Base-by-base conservation (phyloP, 2,888 invertebrate genomes). In the Opisthograptis luteolata region DNA sequence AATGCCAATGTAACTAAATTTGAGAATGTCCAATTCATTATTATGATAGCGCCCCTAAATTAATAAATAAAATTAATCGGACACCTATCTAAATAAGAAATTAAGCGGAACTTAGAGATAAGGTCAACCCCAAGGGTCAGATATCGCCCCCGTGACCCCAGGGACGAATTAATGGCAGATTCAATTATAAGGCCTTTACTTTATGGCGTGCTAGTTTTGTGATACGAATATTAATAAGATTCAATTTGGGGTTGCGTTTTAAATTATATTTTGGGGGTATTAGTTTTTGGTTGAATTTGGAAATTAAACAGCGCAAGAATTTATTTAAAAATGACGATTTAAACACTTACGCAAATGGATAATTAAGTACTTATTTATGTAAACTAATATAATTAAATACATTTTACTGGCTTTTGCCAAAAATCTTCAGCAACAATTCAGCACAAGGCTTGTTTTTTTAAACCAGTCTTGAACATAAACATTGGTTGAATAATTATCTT, bases 131-230 rank as follows among this genome's bases (percentile, higher is more conserved):
- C 24, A 34, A 51, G 45, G 44, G 50, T 45, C 50, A 51, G 25
- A 30, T 51, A 45, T 41, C 37, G 37, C 8, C 43, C 42, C 20
- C 35, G 19, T 40, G 40, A 25, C 22, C 40, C 45, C n/a, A 4
- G 60, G 57, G 48, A 30, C 47, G 28, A 60, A 58, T 62, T 54
- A 57, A 64, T 54, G 47, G 55, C 52, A 54, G 54, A 62, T 62
- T 60, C 60, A 62, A 62, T 64, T 64, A 60, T 47, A 58, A 55
- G 46, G 19, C 15, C 48, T 32, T 47, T 58, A 58, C 51, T 59
- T 62, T 57, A 59, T 53, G 55, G 43, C 48, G 50, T 40, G 57
- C 52, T 57, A 55, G 57, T 47, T 57, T 30, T 59, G 59, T 47
- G 57, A 57, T 45, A 39, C 19, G 59, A 62, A 62, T 62, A 62